Base-by-base conservation (phyloP, 2,888 invertebrate genomes). In the Epiblema foenella region DNA sequence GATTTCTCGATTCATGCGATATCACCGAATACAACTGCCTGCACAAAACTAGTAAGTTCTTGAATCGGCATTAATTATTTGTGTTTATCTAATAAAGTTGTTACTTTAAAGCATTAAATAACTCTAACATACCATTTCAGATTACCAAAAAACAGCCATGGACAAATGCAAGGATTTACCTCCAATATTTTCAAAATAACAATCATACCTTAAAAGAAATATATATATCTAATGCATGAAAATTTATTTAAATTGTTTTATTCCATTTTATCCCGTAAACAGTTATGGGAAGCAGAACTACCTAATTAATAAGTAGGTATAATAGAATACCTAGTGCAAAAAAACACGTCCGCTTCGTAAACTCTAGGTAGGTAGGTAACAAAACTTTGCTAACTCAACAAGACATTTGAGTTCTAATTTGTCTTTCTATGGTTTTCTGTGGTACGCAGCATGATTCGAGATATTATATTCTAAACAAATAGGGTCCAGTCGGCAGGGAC, bases 11-110 rank as follows among this genome's bases (percentile, higher is more conserved):
- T 68, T 75, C 80, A 0, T 93, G 92, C 73, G 92, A 92, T 60
- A 81, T 93, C n/a, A 73, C 82, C 68, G 91, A 92, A 69, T 91
- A 80, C 65, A 92, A 93, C 72, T 92, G 92, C 64, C 74, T 89
- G 29, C 78, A 81, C 46, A 75, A 79, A 11, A 76, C 82, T 63
- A 79, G 91, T 91, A 81, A 72, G 79, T 75, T 37, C 29, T 9
- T 18, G 37, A 18, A 37, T 2, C 15, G 2, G 8, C 12, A 42
- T 9, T 2, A 56, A 29, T 56, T 46, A 42, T 15, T 0, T 42
- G 5, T 46, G 7, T 0, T 33, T 33, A 15, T 1, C 7, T n/a
- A 46, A 15, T 46, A 46, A 33, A 33, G 5, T n/a, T n/a, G n/a
- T 46, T 7, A 46, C 29, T 24, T 33, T 15, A 3, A 62, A 51